These are phyloP conservation scores for Pantherophis guttatus DNA, from an alignment of 2,113 vertebrate species.

Conservation along the genomic window DNA sequence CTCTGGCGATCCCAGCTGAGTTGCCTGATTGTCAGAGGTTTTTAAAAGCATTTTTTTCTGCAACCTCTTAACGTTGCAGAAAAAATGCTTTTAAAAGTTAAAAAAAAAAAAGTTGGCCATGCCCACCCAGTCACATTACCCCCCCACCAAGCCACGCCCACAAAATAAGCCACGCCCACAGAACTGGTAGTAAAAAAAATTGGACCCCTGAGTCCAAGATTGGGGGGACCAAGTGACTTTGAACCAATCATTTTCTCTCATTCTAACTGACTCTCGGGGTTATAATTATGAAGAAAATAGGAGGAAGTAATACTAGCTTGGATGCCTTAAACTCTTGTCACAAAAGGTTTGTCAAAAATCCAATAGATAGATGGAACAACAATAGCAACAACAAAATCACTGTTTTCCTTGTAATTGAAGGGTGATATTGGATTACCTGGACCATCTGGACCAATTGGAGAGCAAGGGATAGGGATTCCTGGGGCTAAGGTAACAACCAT, in stretches of 20 bases:
- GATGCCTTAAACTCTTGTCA: neutral
- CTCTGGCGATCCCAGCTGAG: no score
- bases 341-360: neutral
- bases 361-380: neutral
- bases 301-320: neutral
- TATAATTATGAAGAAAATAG: neutral
- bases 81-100: no score
- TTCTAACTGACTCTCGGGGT: neutral
- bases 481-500: constrained; percentile 80
- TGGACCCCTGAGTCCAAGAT: neutral
- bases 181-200: no score
- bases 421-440: constrained; percentile 81
- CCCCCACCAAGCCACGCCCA: no score
- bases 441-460: constrained; percentile 78
- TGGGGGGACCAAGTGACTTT: neutral
- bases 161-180: no score
- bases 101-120: no score
- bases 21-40: no score
- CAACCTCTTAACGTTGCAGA: no score
- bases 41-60: no score
- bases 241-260: neutral
- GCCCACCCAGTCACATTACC: no score
- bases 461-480: constrained; percentile 84
- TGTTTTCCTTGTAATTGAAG: constrained; percentile 58
- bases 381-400: neutral